These are phyloP conservation scores for Amphiura filiformis DNA, from an alignment of 35 echinoderm and acorn worm species.

Conservation along the genomic window DNA sequence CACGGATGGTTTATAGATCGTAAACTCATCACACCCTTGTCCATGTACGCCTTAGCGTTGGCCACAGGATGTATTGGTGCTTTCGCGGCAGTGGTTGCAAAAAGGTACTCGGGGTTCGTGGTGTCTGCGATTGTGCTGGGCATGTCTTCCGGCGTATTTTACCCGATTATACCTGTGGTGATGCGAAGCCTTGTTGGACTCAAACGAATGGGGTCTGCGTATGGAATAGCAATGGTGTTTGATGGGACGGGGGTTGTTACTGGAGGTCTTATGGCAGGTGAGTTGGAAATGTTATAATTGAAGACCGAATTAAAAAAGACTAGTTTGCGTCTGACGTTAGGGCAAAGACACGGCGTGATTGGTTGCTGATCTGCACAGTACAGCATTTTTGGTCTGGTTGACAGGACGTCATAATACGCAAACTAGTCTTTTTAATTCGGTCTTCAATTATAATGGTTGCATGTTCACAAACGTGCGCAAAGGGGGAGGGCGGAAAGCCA, in stretches of 20 bases:
- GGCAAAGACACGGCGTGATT: no score
- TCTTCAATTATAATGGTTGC: no score
- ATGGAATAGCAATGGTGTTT: slow-evolving; percentile 23
- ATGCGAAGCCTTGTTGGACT: not conserved
- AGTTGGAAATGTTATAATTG: no score
- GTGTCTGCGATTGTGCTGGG: not conserved
- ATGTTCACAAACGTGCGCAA: no score
- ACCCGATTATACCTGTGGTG: not conserved
- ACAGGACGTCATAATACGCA: no score
- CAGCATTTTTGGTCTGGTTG: no score
- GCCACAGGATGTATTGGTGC: not conserved
- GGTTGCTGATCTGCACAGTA: no score
- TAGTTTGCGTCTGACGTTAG: no score
- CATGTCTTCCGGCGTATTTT: not conserved
- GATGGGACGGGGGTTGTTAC: slow-evolving; percentile 5
- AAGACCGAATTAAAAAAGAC: no score
- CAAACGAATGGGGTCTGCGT: not conserved
- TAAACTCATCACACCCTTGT: not conserved
- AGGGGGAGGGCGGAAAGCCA: no score
- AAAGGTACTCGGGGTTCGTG: not conserved
- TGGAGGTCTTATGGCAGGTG: slow-evolving; percentile 29
- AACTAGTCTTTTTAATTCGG: no score
- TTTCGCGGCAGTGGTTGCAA: not conserved
- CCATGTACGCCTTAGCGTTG: not conserved
- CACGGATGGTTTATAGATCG: slow-evolving; percentile 26